Base-by-base conservation (phyloP, 2,797 vertebrate genomes). In the Phalloptychus januarius region DNA sequence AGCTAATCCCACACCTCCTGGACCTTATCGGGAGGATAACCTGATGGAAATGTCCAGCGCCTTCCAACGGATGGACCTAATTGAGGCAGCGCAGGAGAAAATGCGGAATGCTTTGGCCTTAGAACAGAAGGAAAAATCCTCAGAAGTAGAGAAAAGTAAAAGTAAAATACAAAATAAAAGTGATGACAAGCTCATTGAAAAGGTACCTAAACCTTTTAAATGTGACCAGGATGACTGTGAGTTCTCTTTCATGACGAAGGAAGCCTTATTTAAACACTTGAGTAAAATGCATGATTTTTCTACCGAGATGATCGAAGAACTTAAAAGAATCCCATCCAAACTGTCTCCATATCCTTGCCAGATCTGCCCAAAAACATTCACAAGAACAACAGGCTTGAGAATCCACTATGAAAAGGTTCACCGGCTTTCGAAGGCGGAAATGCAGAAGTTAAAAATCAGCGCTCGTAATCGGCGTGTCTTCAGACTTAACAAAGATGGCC, bases 201-300 rank as follows among this genome's bases (percentile, higher is more conserved):
- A 95, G 92, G 88, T 95, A 83, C 94, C 95, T 71, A 99, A 99
- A 90, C 98, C 98, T 44, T 99, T 99, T 85, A 96, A 96, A 74
- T 99, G 98, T 93, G 96, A 97, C 85, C 96, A 97, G 84, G 96
- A 96, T 4, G 96, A 96, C 76, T 99, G 98, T 89, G 96, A 86
- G 81, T 99, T 98, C 40, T 97, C 98, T 38, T 98, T 98, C 81
- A 99, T 99, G 98, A 99, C 98, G 82, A 99, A 99, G 87, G 98
- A 99, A 54, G 98, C 98, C 0, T 94, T 99, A 61, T 99, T 99
- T 92, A 99, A 98, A 92, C 98, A 99, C 91, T 96, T 99, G 78
- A 93, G 93, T 79, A 98, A 97, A 92, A 95, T 99, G 87, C 98
- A 99, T 40, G 96, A 98, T 76, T 99, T 97, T 80, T 95, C 96